Evolutionary conservation across 2,888 invertebrate genomes (phyloP), one percentile per base, ranked within the genome.

Genomic region (Aspidiotus rigidus): DNA sequence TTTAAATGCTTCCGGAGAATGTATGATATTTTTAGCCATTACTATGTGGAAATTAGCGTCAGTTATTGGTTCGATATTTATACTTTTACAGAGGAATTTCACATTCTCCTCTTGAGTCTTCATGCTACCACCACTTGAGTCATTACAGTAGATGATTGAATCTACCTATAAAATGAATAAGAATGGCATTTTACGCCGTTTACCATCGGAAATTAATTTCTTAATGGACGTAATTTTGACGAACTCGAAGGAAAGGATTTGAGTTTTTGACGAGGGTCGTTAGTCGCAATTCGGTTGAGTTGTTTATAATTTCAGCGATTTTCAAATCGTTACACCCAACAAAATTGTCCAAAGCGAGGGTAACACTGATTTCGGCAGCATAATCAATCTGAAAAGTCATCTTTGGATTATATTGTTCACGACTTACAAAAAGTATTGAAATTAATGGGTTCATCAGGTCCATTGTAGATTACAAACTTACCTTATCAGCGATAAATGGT

Each of bases 11-110:
- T 73, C 76, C 1, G 76, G 77, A 75, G 84, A 83, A 16, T 81
- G 77, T 44, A 89, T 74, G 9, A 86, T 81, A 77, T 90, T 88
- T 55, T 84, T 82, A 40, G 83, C 85, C 64, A 89, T 78, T 44
- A 85, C 83, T 63, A 89, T 78, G 76, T 92, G 87, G 55, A 71
- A 83, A 74, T 86, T 86, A 75, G 85, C 83, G 73, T 85, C 86
- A 11, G 87, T 81, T 7, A 85, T 80, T 44, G 64, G 57, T 67
- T 79, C 81, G 13, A 79, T 77, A 1, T 79, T 77, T 1, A 83
- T 79, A 76, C 90, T 87, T 78, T 87, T 88, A 64, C 80, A 78
- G 0, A 81, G 75, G 13, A 85, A 80, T 76, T 87, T 86, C 16
- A 90, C 80, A 16, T 62, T 63, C 40, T 57, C 39, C 1, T 39